Conservation (phyloP, 2,797 vertebrate species). For the Gouania willdenowi region DNA sequence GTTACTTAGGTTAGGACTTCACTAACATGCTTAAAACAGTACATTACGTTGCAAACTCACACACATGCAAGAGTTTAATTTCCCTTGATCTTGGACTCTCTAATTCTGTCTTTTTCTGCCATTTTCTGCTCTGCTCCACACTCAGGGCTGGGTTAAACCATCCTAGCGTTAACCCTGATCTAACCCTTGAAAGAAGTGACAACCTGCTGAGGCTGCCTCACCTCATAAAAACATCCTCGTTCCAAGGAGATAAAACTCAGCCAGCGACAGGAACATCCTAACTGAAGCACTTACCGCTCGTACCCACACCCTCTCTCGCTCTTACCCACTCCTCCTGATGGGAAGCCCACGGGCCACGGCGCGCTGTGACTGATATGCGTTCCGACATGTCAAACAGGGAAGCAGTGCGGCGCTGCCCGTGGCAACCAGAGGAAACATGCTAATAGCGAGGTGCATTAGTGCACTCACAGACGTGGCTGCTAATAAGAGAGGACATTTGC, state of each 20-base stretch:
- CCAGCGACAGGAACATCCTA: constrained; percentile 37
- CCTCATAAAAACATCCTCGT: constrained; percentile 28
- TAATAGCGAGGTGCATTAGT: constrained; percentile 79
- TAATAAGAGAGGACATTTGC: constrained; percentile 66
- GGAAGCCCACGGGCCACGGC: constrained; percentile 44
- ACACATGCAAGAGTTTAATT: too few relatives aligned
- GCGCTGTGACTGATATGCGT: constrained; percentile 65
- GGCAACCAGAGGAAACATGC: constrained; percentile 75
- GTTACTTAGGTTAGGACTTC: too few relatives aligned
- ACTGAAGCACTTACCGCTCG: constrained; percentile 36
- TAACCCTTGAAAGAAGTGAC: constrained; percentile 18
- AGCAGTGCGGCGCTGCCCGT: constrained; percentile 63
- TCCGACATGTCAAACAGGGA: constrained; percentile 63
- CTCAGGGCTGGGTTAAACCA: background rate
- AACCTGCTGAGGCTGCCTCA: constrained; percentile 17
- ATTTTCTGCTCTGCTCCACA: background rate
- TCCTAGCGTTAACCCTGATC: constrained; percentile 3
- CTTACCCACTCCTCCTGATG: constrained; percentile 16
- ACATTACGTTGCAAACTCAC: too few relatives aligned
- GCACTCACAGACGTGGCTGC: constrained; percentile 52
- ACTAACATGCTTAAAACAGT: too few relatives aligned
- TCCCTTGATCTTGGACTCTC: constrained; percentile 23
- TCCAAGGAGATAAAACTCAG: constrained; percentile 49
- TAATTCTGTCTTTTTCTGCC: background rate
- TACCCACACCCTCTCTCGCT: constrained; percentile 9